These are phyloP conservation scores for Pseudanteris insignis DNA, from an alignment of 2,888 invertebrate genomes.

Conservation along the genomic window DNA sequence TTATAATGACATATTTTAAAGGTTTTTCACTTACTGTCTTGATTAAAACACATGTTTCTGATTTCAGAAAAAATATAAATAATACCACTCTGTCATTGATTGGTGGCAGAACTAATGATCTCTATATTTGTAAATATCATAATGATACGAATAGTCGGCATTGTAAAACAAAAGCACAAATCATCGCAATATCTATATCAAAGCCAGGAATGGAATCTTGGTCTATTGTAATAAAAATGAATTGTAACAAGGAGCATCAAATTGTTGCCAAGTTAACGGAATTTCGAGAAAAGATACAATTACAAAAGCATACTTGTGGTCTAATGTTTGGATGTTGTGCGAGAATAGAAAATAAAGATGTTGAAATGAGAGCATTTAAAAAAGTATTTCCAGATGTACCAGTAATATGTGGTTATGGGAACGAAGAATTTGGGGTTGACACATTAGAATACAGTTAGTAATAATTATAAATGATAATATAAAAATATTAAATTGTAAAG, in stretches of 20 bases:
- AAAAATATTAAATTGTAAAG: too few species aligned
- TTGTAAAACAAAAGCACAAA: constrained; percentile 33
- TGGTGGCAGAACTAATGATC: constrained; percentile 49
- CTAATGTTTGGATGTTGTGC: constrained; percentile 60
- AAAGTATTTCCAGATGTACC: constrained; percentile 58
- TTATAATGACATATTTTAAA: neutral
- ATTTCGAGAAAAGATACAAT: constrained; percentile 48
- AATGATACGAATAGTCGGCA: constrained; percentile 8
- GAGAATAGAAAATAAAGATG: constrained; percentile 50
- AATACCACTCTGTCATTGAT: constrained; percentile 32
- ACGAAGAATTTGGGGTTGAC: constrained; percentile 58
- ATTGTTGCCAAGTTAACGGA: constrained; percentile 49
- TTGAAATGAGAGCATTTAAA: constrained; percentile 57
- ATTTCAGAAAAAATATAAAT: constrained; percentile 8
- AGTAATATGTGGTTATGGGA: constrained; percentile 57
- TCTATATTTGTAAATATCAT: constrained; percentile 48
- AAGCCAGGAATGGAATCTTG: constrained; percentile 55
- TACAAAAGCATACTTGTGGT: constrained; percentile 56
- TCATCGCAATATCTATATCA: constrained; percentile 51
- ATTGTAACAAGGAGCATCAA: constrained; percentile 44
- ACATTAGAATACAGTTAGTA: constrained; percentile 49
- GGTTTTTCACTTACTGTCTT: neutral
- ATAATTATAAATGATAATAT: too few species aligned
- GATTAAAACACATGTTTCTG: too few species aligned
- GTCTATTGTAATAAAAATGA: constrained; percentile 53